Base-by-base conservation (phyloP, 2,113 vertebrate species). In the Rhynchopsitta pachyrhyncha region DNA sequence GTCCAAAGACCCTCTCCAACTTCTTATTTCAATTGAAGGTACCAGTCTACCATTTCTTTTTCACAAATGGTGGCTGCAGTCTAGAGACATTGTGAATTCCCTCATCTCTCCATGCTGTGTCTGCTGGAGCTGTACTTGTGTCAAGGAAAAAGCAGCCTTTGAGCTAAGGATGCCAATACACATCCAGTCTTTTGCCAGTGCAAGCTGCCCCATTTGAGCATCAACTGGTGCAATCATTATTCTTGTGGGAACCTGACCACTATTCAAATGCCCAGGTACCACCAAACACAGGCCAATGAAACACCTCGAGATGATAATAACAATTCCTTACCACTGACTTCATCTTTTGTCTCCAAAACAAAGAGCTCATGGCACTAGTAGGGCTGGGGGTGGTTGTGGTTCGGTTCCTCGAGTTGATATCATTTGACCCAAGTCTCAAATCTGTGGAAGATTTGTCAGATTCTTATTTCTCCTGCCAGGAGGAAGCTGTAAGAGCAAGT, bases 401-500 rank as follows among this genome's bases (percentile, higher is more conserved):
- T 44, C 3, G 0, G 49, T 33, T 11, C 22, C 49, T 39, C 22
- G 35, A 46, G 18, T 10, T 57, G 28, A 69, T 39, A 37, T 12
- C 0, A 0, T 69, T 37, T 84, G n/a, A 52, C 28, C 19, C 46
- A 73, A 42, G 42, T n/a, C 60, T 80, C 3, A 1, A 3, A 63
- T 59, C 55, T 27, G 1, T 9, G 16, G 7, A 10, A 29, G 8
- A 31, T 70, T 46, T 57, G 12, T 53, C 31, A 49, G 17, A 70
- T 33, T 60, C 57, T 55, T n/a, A 10, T 39, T 67, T 11, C 41
- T 74, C 16, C 75, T 62, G 46, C 79, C 59, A 73, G 15, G 13
- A 50, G 50, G 35, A 50, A 50, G 17, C 31, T 59, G 9, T 29
- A 82, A 42, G 33, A 80, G 9, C 24, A 57, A 57, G 53, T 55